Base-by-base conservation (phyloP, 2,888 invertebrate species). In the Chloroclysta siterata region DNA sequence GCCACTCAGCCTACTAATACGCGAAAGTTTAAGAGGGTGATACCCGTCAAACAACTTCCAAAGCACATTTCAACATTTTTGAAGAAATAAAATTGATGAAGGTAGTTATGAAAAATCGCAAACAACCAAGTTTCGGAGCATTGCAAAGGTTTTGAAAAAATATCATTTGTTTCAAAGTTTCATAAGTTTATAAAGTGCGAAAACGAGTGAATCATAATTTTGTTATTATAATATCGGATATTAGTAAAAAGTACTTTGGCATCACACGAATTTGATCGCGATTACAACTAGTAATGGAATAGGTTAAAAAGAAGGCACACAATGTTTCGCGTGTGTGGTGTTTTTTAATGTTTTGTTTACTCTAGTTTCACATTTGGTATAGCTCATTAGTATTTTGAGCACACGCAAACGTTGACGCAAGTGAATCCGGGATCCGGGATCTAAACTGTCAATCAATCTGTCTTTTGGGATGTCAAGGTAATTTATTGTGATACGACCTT, bases 311-410 rank as follows among this genome's bases (percentile, higher is more conserved):
- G 22, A 47, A 22, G 47, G 47, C 17, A 8, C 10, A 22, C 5
- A 15, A 51, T 10, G 13, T 17, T 17, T 5, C 4, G n/a, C 53
- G 53, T 53, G 53, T 47, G 33, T 41, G 2, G 52, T 47, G 8
- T 60, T 47, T 60, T 47, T 53, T 33, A 50, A 54, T 54, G 42
- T n/a, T 58, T 39, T n/a, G 46, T 47, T 47, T 52, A 46, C 33
- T 56, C 11, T 52, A 39, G 17, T 56, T 44, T 22, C n/a, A 39
- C 36, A 11, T 60, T 15, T 8, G 13, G 51, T 59, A 47, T 28
- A 51, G 22, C 70, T 75, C 71, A 73, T 77, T 72, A 63, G 68
- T 71, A 75, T 70, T 70, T 53, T 48, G 47, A 50, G 63, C 70
- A 60, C 61, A 55, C 42, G 36, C 53, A 8, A 55, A 53, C 44